Base-by-base conservation (phyloP, 1,140 invertebrate genomes). In the Musca vetustissima region DNA sequence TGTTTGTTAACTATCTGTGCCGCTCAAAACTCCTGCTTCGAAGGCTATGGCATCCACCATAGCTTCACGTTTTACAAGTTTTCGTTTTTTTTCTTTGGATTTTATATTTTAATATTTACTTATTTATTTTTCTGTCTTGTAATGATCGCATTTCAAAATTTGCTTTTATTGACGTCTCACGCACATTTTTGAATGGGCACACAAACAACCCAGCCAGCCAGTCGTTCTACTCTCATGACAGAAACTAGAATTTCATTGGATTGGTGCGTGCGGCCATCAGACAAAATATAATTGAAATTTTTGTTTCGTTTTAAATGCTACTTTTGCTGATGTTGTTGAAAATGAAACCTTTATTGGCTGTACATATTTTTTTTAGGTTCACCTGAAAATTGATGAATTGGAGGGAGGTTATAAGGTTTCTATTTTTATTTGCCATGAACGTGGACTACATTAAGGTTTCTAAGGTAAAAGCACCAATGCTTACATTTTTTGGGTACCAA, bases 101-200 rank as follows among this genome's bases (percentile, higher is more conserved):
- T 13, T 43, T 43, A 8, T 43, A 4, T 43, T 36, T 19, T 28
- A 32, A 57, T 57, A 28, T 57, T 22, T 57, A 32, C 25, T 28
- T 15, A 57, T 59, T 61, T 61, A 19, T 36, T 36, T 61, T 61
- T 36, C 25, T 61, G 57, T 61, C 57, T 61, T 61, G 57, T 61
- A 61, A 61, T 61, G 57, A 61, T 61, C 57, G 57, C 57, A 61
- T 61, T 61, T 36, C 28, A 61, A 61, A n/a, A 61, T 61, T 36
- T 57, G 36, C 17, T 61, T 24, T 61, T 61, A 61, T 61, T 61
- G 57, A 61, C 57, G 57, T 61, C 57, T 61, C 57, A 61, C 57
- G 57, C 57, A 61, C 57, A 61, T 61, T 36, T n/a, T 43, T 36
- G 28, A 19, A 36, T 28, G 24, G 36, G 36, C 36, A 43, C 36